Evolutionary conservation across 2,113 vertebrate species (phyloP), one percentile per base, ranked within the genome.

Genomic region (Hystrix cristata): DNA sequence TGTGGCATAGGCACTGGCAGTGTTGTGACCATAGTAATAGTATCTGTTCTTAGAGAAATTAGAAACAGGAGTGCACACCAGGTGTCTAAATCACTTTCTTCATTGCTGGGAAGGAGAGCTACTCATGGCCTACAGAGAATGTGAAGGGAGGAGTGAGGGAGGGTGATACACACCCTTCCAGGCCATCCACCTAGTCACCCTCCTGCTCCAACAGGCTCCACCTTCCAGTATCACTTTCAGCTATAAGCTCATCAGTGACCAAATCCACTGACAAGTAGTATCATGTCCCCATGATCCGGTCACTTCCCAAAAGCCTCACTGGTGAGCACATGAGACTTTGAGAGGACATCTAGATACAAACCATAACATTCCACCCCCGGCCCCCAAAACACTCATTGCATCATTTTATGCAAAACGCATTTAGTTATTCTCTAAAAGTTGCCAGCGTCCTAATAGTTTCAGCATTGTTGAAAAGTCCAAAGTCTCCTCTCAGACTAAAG

Each of bases 21-120:
- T 96, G 14, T 3, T 95, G 34, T 95, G 53, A 83, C 60, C 29
- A n/a, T 88, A 67, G 55, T 29, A 65, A 27, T 92, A 46, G 10
- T 72, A 14, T 53, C 34, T 94, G 38, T 86, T 87, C 67, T 31
- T 81, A 82, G 65, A 89, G 51, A 89, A 81, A 89, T 78, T 83
- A 85, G 25, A 84, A 87, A 81, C 27, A 53, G 74, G 46, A 31
- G 53, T 51, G 27, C 7, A 16, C 46, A 31, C 27, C 48, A 51
- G 27, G 7, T 53, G 48, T 53, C 43, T 19, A n/a, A n/a, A 16
- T 16, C 67, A 19, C 34, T 69, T 69, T 43, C 69, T 48, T 74
- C 72, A 74, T 25, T 74, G 23, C 72, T 48, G 43, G 43, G n/a
- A 46, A 23, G 9, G 21, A 48, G 72, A 48, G 23, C 43, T 74